Evolutionary conservation across 2,797 vertebrate species (phyloP), one percentile per base, ranked within the genome.

Genomic region (Kryptopterus vitreolus): DNA sequence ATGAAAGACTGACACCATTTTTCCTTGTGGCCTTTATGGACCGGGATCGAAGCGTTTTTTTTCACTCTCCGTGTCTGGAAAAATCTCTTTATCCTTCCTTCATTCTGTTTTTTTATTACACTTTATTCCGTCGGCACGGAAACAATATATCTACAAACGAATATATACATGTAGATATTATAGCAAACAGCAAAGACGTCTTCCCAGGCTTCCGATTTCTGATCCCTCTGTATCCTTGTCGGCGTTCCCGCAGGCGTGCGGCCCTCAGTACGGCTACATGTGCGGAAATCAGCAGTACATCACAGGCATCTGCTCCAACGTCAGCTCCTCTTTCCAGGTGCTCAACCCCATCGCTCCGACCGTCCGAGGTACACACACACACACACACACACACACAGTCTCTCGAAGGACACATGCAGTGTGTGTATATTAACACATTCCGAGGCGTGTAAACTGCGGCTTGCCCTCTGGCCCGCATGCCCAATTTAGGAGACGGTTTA

Each of bases 181-280:
- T 43, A 53, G 52, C 18, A 22, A 18, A 13, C 7, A 50, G 1
- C 3, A 5, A 50, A 69, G 15, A 1, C 6, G 9, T 69, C n/a
- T n/a, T n/a, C 24, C 43, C 35, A 18, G 18, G 16, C 26, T 71
- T 11, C 46, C 29, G 65, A 68, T 68, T 24, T 48, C n/a, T n/a
- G n/a, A n/a, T 29, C n/a, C 3, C 12, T 43, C 3, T 48, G 65
- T 69, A 29, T 29, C 12, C 12, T 59, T 83, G 29, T 65, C 5
- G 7, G 7, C 38, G 15, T 38, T 85, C 9, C 38, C 63, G 46
- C 90, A 99, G 98, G 96, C 98, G 24, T 99, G 98, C 84, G 98
- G 96, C 83, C 98, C 98, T 66, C 95, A 98, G 87, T 99, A 98
- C 46, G 97, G 96, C 78, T 98, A 99, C 86, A 95, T 95, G 91